These are phyloP conservation scores for Tadarida brasiliensis DNA, from an alignment of 2,797 vertebrate species.

Conservation along the genomic window DNA sequence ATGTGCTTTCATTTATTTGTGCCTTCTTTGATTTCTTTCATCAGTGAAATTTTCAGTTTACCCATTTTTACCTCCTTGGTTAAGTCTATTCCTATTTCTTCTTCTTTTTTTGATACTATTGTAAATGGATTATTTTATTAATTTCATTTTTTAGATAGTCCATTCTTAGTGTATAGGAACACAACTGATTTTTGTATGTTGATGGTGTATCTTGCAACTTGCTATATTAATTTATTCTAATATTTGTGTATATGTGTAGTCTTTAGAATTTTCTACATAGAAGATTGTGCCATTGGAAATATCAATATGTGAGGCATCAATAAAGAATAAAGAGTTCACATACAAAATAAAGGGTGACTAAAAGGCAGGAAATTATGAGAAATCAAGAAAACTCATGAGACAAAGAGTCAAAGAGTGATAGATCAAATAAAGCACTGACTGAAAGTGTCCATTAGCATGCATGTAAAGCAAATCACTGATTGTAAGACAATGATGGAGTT, in stretches of 20 bases:
- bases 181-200: not conserved
- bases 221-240: not conserved
- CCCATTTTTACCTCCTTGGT: not conserved
- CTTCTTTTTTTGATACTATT: not conserved
- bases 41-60: not conserved
- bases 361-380: not conserved
- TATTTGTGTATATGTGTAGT: not conserved
- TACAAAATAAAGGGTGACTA: not conserved
- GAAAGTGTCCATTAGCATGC: not conserved
- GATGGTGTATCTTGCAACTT: not conserved
- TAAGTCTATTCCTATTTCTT: not conserved
- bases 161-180: not conserved
- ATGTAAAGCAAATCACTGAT: not conserved
- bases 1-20: not conserved
- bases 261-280: not conserved
- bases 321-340: not conserved
- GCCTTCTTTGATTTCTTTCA: not conserved
- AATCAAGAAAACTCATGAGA: not conserved
- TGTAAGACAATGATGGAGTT: not conserved
- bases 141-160: not conserved
- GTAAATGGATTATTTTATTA: not conserved
- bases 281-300: not conserved
- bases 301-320: not conserved
- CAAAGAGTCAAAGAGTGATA: not conserved
- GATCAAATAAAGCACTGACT: not conserved